These are phyloP conservation scores for Lophotriccus pileatus DNA, from an alignment of 2,797 vertebrate species.

Conservation along the genomic window DNA sequence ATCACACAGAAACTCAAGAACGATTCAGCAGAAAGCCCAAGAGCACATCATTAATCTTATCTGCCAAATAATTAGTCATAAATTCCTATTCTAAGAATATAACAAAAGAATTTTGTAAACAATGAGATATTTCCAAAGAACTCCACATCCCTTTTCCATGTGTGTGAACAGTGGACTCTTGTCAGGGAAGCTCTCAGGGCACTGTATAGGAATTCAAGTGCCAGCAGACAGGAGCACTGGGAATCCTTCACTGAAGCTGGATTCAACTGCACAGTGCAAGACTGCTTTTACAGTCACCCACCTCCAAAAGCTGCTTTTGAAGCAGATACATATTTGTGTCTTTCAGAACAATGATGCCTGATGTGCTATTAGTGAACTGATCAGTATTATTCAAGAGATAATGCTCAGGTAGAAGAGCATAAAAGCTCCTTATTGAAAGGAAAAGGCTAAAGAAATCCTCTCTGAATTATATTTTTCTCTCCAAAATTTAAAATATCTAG, in stretches of 20 bases:
- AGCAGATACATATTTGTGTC: neutral
- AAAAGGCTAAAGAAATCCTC: neutral
- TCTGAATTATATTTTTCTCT: neutral
- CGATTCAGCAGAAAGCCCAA: neutral
- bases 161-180: rapidly evolving
- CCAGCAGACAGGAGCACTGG: neutral
- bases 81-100: neutral
- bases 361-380: neutral
- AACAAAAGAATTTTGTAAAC: neutral
- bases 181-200: neutral
- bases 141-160: neutral
- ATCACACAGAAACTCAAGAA: neutral
- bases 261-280: neutral
- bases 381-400: neutral
- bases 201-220: neutral
- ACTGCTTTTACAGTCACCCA: neutral
- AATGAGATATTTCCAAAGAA: neutral
- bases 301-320: neutral
- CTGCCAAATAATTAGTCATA: neutral
- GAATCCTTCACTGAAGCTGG: neutral
- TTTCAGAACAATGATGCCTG: neutral
- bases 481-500: neutral
- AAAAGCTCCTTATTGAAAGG: neutral
- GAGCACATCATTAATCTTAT: neutral
- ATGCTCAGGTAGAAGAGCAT: neutral